A percentile compares a stretch with the other conserved stretches of the same genome.
Conservation (phyloP, 2,888 invertebrate genomes). For the Leptopilina syphax region DNA sequence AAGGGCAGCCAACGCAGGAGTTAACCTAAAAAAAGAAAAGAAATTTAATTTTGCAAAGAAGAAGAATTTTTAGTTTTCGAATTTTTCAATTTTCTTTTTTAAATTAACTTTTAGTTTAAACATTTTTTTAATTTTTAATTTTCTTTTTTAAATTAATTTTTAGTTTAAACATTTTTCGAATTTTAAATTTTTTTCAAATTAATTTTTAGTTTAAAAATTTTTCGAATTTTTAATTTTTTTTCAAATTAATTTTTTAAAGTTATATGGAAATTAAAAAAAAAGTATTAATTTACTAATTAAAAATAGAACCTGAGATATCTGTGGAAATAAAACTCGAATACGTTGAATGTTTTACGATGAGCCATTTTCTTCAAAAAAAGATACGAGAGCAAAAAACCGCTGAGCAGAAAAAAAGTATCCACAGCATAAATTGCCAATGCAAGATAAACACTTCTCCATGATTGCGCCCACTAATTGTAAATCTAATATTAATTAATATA, state of each 20-base stretch:
- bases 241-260: too few relatives aligned
- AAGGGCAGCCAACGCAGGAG: conserved; percentile 79
- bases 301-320: conserved; percentile 76
- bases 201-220: too few relatives aligned
- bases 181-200: background rate
- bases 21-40: conserved; percentile 74
- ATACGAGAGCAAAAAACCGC: conserved; percentile 76
- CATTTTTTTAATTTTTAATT: too few relatives aligned
- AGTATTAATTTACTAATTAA: too few relatives aligned
- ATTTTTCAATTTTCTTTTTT: too few relatives aligned
- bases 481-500: too few relatives aligned
- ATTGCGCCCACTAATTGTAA: conserved; percentile 69
- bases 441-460: conserved; percentile 73
- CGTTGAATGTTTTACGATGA: conserved; percentile 70
- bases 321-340: conserved; percentile 74
- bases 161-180: too few relatives aligned
- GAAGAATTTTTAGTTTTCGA: too few relatives aligned
- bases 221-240: too few relatives aligned
- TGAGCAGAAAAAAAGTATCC: conserved; percentile 77
- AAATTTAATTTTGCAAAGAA: background rate
- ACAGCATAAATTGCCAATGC: conserved; percentile 76
- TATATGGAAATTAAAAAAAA: too few relatives aligned
- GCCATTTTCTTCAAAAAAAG: conserved; percentile 72
- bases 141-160: background rate
- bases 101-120: background rate